These are phyloP conservation scores for Clepsis dumicolana DNA, from an alignment of 2,888 invertebrate genomes.

Conservation along the genomic window DNA sequence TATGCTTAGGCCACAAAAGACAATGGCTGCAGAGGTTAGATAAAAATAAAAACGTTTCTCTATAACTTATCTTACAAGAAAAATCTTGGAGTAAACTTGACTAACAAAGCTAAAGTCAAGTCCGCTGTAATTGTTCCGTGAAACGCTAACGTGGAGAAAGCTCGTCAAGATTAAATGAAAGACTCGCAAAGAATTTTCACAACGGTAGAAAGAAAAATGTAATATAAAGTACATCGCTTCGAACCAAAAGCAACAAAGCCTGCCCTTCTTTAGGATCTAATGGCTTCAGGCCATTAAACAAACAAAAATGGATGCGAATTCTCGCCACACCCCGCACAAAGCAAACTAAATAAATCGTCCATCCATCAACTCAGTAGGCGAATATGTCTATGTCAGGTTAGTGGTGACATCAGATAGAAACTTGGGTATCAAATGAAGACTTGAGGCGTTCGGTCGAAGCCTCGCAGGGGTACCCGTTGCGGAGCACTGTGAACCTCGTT, in stretches of 20 bases:
- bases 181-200: slow-evolving; percentile 7
- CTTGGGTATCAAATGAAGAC: background rate
- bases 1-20: background rate
- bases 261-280: background rate
- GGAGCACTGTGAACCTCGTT: background rate
- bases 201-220: slow-evolving; percentile 2
- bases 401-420: background rate
- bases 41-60: background rate
- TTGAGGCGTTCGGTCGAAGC: slow-evolving; percentile 9
- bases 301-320: background rate
- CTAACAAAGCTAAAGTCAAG: slow-evolving; percentile 23
- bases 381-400: background rate
- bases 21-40: background rate
- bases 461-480: slow-evolving; percentile 1
- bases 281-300: background rate
- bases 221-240: background rate
- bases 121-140: slow-evolving; percentile 12
- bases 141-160: slow-evolving; percentile 16
- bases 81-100: slow-evolving; percentile 11
- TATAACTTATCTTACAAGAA: slow-evolving; percentile 18
- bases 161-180: background rate
- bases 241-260: background rate
- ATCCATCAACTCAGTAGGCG: background rate
- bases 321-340: background rate
- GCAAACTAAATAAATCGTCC: background rate